Base-by-base conservation (phyloP, 1,140 invertebrate genomes). In the Battus philenor region DNA sequence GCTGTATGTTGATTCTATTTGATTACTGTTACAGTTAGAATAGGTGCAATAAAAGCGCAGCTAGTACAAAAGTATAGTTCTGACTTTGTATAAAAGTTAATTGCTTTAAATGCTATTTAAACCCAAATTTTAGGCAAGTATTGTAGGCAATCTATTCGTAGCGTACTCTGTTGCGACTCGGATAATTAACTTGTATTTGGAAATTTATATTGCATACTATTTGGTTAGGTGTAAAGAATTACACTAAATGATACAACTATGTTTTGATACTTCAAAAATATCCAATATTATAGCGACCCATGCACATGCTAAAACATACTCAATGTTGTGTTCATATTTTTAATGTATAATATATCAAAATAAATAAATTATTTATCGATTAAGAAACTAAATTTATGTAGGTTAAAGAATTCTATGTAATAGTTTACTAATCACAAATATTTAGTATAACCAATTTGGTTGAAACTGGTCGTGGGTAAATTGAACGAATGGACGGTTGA, bases 381-480 rank as follows among this genome's bases (percentile, higher is more conserved):
- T 1, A 17, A 16, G 20, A 33, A 15, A n/a, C 11, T 34, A 34
- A 9, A 8, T 32, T 9, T n/a, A n/a, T n/a, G n/a, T n/a, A n/a
- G n/a, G n/a, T n/a, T n/a, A n/a, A n/a, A n/a, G n/a, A n/a, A n/a
- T n/a, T n/a, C n/a, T n/a, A n/a, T n/a, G n/a, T n/a, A n/a, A 20
- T 34, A 11, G 18, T 6, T 20, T 20, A 20, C 2, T 20, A 20
- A 20, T 20, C 2, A 6, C 18, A 2, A 20, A 20, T 2, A 20
- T 20, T 20, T 6, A 20, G 18, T 34, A 10, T 17, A 8, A 20
- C 17, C 5, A 34, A 34, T 10, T 9, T 10, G 8, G 7, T 29
- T 13, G n/a, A 13, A 63, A 65, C 65, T 13, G 50, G 58, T 68
- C 52, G 44, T 47, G 41, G 53, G 52, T 47, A 52, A 64, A 68